These are phyloP conservation scores for Trachelus tabidus DNA, from an alignment of 2,888 invertebrate species.

Conservation along the genomic window DNA sequence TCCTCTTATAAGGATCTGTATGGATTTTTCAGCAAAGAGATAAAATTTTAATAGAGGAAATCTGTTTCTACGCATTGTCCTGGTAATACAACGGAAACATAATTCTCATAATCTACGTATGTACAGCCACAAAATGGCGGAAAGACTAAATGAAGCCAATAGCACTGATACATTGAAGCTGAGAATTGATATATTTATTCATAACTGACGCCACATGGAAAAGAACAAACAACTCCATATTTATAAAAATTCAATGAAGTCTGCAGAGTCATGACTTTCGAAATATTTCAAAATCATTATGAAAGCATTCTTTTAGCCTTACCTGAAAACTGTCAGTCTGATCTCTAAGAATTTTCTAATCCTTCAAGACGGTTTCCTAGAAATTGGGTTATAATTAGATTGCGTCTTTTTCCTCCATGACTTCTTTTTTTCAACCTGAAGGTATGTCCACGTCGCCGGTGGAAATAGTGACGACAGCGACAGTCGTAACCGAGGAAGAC, in stretches of 20 bases:
- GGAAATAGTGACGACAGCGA: conserved; percentile 63
- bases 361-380: neutral
- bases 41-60: neutral
- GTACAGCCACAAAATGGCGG: neutral
- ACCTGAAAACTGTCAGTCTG: neutral
- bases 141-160: neutral
- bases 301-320: neutral
- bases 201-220: neutral
- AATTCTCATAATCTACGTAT: neutral
- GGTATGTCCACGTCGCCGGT: conserved; percentile 48
- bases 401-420: neutral
- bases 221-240: neutral
- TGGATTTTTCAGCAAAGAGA: neutral
- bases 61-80: neutral
- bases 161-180: neutral
- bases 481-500: conserved; percentile 67
- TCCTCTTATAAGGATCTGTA: neutral
- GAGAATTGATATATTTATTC: neutral
- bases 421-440: neutral
- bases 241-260: neutral
- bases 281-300: neutral
- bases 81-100: neutral
- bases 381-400: neutral
- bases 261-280: neutral
- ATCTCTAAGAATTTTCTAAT: neutral